These are phyloP conservation scores for Syrmaticus mikado DNA, from an alignment of 2,113 vertebrate species.

Conservation along the genomic window DNA sequence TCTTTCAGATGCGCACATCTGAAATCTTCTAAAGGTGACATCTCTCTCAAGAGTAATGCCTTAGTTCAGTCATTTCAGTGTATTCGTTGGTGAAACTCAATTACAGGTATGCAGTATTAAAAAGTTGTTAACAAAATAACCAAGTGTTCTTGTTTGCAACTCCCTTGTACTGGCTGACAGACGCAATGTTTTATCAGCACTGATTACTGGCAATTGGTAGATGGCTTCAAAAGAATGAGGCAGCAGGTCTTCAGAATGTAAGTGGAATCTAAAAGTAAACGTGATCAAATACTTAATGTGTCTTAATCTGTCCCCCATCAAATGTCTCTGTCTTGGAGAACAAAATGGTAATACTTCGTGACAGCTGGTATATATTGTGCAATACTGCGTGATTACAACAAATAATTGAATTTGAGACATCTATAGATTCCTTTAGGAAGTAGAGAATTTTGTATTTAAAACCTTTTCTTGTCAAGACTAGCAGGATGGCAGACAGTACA, in stretches of 20 bases:
- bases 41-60: slow-evolving; percentile 46
- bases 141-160: slow-evolving; percentile 76
- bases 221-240: neutral
- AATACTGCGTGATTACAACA: neutral
- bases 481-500: neutral
- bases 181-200: neutral
- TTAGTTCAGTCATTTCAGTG: slow-evolving; percentile 74
- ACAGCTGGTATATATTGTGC: neutral
- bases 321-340: neutral
- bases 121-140: slow-evolving; percentile 48
- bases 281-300: neutral
- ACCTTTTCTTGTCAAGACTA: neutral
- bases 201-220: neutral
- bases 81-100: slow-evolving; percentile 77
- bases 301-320: neutral
- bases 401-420: neutral
- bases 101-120: slow-evolving; percentile 83
- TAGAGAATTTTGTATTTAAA: neutral
- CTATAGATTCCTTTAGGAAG: neutral
- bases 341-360: neutral
- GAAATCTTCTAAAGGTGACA: slow-evolving; percentile 56
- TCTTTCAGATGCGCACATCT: slow-evolving; percentile 61
- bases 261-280: neutral
- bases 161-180: slow-evolving; percentile 59
- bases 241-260: neutral